Evolutionary conservation across 2,888 invertebrate species (phyloP).

Genomic region (Coleophora deauratella): DNA sequence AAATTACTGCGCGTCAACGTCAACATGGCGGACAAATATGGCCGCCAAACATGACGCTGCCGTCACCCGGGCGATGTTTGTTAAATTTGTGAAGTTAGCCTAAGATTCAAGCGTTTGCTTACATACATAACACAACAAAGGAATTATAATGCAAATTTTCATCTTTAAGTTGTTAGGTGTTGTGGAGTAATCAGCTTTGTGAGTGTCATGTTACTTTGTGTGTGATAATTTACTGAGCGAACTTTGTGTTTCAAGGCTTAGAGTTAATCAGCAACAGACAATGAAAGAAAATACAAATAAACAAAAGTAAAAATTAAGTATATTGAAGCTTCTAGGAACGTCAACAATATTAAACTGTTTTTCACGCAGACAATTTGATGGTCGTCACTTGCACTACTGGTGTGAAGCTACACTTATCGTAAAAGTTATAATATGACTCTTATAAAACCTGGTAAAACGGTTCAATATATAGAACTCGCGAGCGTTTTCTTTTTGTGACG

Average conservation of each 20-base stretch:
- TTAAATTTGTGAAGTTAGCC: constrained; percentile 45
- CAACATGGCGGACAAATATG: constrained; percentile 30
- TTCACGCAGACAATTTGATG: too few species aligned
- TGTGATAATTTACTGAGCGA: too few species aligned
- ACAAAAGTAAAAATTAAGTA: too few species aligned
- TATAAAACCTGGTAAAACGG: too few species aligned
- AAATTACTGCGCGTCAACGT: constrained; percentile 41
- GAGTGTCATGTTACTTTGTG: neutral
- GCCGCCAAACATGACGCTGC: constrained; percentile 34
- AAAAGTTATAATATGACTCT: too few species aligned
- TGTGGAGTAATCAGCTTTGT: constrained; percentile 20
- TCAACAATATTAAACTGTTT: too few species aligned
- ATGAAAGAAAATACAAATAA: too few species aligned
- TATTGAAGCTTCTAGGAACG: too few species aligned
- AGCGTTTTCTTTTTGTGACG: neutral
- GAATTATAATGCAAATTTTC: constrained; percentile 41
- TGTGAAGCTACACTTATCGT: too few species aligned
- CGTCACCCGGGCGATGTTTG: constrained; percentile 46
- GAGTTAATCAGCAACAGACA: too few species aligned
- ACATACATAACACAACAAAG: constrained; percentile 23
- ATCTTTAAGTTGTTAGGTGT: constrained; percentile 17
- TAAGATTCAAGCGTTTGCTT: constrained; percentile 32
- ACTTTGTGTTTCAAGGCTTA: too few species aligned
- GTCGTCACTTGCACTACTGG: too few species aligned
- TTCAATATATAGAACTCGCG: neutral